phyloP scores from a whole-genome alignment of 2,113 vertebrate genomes.

The Apteryx owenii region DNA sequence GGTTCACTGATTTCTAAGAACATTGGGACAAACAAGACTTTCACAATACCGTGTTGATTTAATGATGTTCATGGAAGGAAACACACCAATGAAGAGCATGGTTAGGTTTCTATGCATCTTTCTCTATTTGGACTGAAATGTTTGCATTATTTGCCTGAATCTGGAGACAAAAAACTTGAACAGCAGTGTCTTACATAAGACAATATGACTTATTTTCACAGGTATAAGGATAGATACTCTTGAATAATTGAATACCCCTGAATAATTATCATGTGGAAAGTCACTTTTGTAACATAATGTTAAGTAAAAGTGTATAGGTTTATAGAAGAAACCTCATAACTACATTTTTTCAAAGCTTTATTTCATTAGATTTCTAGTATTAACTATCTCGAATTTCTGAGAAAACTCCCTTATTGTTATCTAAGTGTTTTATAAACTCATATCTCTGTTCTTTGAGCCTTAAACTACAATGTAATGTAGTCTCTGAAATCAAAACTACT shows the following conservation, averaged over 20 bases:
- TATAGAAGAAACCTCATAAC: not conserved
- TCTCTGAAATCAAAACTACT: not conserved
- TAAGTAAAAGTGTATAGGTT: not conserved
- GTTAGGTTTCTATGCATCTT: not conserved
- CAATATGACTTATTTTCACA: not conserved
- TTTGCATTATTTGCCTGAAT: not conserved
- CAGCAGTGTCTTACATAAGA: not conserved
- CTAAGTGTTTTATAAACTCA: accelerated
- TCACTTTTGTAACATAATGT: not conserved
- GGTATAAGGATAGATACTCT: not conserved
- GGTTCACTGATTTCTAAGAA: not conserved
- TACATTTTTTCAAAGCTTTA: not conserved
- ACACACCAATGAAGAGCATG: not conserved
- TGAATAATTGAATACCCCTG: not conserved
- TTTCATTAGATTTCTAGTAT: not conserved
- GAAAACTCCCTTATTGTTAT: not conserved
- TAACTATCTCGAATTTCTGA: not conserved
- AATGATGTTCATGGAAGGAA: not conserved
- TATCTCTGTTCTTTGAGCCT: not conserved
- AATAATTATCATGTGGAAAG: not conserved
- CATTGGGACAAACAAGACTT: not conserved
- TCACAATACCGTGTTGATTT: not conserved
- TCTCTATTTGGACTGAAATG: not conserved
- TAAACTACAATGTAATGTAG: not conserved
- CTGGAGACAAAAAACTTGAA: not conserved